Base-by-base conservation (phyloP, 2,113 vertebrate species). In the Canis aureus region DNA sequence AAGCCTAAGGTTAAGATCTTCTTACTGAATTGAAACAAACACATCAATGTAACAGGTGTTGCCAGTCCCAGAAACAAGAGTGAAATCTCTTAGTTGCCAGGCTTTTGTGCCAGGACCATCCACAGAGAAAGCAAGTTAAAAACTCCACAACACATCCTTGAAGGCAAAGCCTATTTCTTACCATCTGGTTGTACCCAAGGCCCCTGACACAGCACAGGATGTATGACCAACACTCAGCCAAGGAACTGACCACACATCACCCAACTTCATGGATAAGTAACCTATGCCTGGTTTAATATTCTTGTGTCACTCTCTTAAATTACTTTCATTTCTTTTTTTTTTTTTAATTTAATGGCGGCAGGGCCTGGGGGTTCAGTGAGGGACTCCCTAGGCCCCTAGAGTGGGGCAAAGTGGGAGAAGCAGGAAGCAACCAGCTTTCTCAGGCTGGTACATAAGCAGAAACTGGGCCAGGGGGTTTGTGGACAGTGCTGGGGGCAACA, bases 1-100 rank as follows among this genome's bases (percentile, higher is more conserved):
- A 99, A 89, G 66, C 99, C 99, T 19, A 99, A 98, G 90, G 99
- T 99, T 96, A 99, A 98, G 98, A 99, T 99, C 99, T 99, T 99
- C 98, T 99, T 99, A 98, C 99, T 99, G 98, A 94, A 98, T 89
- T 66, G 96, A 89, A 98, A 92, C 62, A 98, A 95, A 93, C 16
- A 95, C 19, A 89, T 73, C 13, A 62, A 32, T 35, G n/a, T 71
- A 66, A 69, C 8, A 2, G 35, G 64, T 1, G 0, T 19, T 15
- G 57, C 49, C 81, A 85, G 76, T n/a, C 82, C 83, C 71, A 38
- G 89, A 88, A 95, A 88, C 59, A 93, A 11, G 19, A 23, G 3
- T 27, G 17, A 22, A 9, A 84, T 73, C 66, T 82, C 43, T 3
- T n/a, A 53, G 49, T 1, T 35, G 32, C 38, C 64, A 76, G 60